Evolutionary conservation across 2,113 vertebrate genomes (phyloP).

Genomic region (Vicugna pacos): DNA sequence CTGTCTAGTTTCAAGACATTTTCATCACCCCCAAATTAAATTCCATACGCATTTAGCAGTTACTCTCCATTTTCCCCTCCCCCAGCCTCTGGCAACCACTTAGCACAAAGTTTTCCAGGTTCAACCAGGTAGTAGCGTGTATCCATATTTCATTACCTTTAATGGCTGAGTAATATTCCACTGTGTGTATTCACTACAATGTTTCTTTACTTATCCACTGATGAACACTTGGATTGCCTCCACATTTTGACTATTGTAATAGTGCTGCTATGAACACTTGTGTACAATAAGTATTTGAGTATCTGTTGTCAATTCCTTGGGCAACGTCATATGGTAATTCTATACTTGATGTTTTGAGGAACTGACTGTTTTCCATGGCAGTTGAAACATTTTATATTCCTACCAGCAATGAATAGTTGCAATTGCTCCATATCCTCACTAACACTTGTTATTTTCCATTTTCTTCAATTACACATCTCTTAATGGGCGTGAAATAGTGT

Average conservation of each 20-base stretch:
- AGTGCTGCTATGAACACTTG: not conserved
- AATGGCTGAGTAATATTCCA: not conserved
- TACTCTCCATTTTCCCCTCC: rapidly evolving
- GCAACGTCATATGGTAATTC: not conserved
- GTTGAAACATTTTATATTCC: not conserved
- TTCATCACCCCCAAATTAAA: not conserved
- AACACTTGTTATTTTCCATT: not conserved
- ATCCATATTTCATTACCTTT: not conserved
- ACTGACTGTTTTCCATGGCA: not conserved
- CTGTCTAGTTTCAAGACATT: not conserved
- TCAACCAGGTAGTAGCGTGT: not conserved
- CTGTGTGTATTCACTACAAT: not conserved
- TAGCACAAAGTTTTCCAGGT: not conserved
- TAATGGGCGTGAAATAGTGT: not conserved
- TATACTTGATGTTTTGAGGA: not conserved
- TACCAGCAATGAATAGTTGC: not conserved
- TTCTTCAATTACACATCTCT: not conserved
- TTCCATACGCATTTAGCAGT: not conserved
- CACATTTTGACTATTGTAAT: not conserved
- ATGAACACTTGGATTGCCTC: not conserved
- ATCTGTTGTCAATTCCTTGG: not conserved
- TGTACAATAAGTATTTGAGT: not conserved
- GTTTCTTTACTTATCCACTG: not conserved
- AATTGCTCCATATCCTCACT: not conserved
- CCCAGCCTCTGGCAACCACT: not conserved